Base-by-base conservation (phyloP, 1,140 invertebrate genomes). In the Probaryconus sp. region DNA sequence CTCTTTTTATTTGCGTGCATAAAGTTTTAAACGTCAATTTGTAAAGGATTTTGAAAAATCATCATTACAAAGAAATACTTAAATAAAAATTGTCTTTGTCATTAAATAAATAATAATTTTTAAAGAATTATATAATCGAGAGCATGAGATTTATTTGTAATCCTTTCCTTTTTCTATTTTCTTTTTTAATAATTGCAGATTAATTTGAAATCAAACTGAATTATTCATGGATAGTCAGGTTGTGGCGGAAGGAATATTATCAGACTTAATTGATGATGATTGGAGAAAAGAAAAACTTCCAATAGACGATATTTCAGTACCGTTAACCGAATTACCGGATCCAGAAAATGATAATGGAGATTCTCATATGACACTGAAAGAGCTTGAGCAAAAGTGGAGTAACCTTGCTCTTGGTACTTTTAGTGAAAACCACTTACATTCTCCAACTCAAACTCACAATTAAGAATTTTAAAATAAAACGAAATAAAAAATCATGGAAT, bases 291-390 rank as follows among this genome's bases (percentile, higher is more conserved):
- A 98, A 80, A 90, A 93, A 72, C 86, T 98, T 21, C 96, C 96
- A 9, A 90, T 93, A 77, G 96, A 98, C 82, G 96, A 98, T 79
- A 96, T 98, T 77, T 88, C 91, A 53, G 96, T 98, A 6, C 96
- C 97, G 5, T 79, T 93, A 33, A 90, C 92, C 73, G 96, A 98
- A 88, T 87, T 98, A 20, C 95, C 96, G 3, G 96, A 98, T 89
- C 95, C 95, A 1, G 97, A 98, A 85, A 96, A 96, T 18, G 96
- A 98, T 82, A 96, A 95, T 81, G 95, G 94, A 13, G 96, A 97
- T 84, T 93, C 93, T 28, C 93, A 94, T 78, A 92, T 97, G 81
- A 97, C 95, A 2, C 85, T 97, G 0, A 94, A 93, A 80, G 96
- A 98, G 84, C 93, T 97, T 80, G 95, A 97, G 82, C 93, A 95